Conservation (phyloP, 2,888 invertebrate species). For the Calliphora vomitoria region DNA sequence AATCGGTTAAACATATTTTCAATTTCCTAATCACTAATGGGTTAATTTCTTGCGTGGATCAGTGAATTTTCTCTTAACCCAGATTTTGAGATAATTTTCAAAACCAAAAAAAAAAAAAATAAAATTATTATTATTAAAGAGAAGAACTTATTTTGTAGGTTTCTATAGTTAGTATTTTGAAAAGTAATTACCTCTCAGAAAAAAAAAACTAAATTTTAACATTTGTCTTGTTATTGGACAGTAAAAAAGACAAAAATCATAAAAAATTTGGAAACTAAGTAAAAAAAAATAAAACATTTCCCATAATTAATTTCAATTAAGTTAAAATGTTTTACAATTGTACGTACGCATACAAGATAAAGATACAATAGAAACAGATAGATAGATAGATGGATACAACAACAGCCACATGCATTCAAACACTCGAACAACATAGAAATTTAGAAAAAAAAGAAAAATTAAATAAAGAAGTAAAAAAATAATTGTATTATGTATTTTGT, state of each 20-base stretch:
- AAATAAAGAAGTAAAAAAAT: slow-evolving; percentile 26
- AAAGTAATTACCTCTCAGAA: slow-evolving; percentile 47
- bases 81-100: slow-evolving; percentile 55
- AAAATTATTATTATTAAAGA: slow-evolving; percentile 40
- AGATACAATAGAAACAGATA: not conserved
- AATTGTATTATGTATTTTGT: slow-evolving; percentile 3
- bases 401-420: not conserved
- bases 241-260: not conserved
- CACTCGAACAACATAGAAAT: slow-evolving; percentile 29
- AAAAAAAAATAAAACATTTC: slow-evolving; percentile 57
- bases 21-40: not conserved
- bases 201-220: slow-evolving; percentile 13
- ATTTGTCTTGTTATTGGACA: slow-evolving; percentile 49
- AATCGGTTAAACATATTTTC: too few species aligned
- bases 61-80: slow-evolving; percentile 65
- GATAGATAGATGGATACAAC: not conserved
- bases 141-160: slow-evolving; percentile 50
- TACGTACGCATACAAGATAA: not conserved
- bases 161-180: slow-evolving; percentile 20
- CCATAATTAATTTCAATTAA: slow-evolving; percentile 73
- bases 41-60: slow-evolving; percentile 61
- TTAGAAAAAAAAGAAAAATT: slow-evolving; percentile 27
- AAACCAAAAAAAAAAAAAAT: not conserved
- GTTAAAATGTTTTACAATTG: slow-evolving; percentile 57
- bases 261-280: slow-evolving; percentile 15